Base-by-base conservation (phyloP, 1,140 invertebrate species). In the Aphelenchoides fujianensis region DNA sequence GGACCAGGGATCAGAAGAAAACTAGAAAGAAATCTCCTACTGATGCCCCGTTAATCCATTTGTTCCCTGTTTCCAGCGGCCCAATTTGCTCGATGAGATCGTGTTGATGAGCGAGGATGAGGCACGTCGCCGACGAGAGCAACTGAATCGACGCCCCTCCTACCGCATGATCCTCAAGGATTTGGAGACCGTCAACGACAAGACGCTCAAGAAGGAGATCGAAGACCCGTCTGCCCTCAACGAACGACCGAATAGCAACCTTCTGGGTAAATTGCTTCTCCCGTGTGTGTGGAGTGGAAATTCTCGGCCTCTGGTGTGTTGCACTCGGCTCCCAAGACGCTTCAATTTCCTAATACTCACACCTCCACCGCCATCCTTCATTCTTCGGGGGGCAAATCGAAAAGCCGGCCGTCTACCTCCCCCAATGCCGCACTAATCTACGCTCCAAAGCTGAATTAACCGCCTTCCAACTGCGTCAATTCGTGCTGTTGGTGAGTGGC, bases 81-180 rank as follows among this genome's bases (percentile, higher is more conserved):
- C 12, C 12, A 48, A 48, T 23, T 48, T 48, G 41, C 41, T 48
- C 23, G 41, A 48, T 23, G 41, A 48, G 23, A 48, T 48, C 41
- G 41, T 59, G 5, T 23, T 79, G 5, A 73, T 78, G 12, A 80
- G 53, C 36, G 76, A 78, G 67, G 76, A 78, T 34, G 76, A 78
- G 54, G 76, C 76, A n/a, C 61, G 78, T 31, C 66, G 64, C 31
- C 74, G 76, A 16, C 34, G 76, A 23, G 76, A 78, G 35, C 76
- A 78, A 48, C 59, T 78, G 7, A 77, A 80, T 66, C 67, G 76
- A 23, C 62, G 76, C 31, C 76, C 76, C 1, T 78, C 79, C 2
- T 78, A 78, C 69, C 57, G 75, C 35, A 79, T 79, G 78, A 78
- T 78, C 32, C 61, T 78, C 12, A 78, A 78, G 67, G 76, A 78